Evolutionary conservation across 2,797 vertebrate genomes (phyloP).

Genomic region (Dryobates pubescens): DNA sequence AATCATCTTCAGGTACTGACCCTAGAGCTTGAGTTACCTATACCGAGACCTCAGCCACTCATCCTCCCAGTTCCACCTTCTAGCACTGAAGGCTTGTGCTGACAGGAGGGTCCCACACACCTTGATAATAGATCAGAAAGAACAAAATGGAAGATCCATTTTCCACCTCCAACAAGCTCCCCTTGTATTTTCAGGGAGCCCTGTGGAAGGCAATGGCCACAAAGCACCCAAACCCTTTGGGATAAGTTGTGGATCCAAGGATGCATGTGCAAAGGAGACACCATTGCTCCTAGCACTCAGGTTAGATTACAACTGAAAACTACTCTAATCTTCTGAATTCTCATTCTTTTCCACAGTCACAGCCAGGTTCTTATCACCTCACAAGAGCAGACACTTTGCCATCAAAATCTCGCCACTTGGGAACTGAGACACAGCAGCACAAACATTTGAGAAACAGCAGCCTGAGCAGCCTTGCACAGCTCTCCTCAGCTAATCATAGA

Average conservation of each 20-base stretch:
- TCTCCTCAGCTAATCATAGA: conserved; percentile 16
- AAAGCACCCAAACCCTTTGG: background rate
- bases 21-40: background rate
- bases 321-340: background rate
- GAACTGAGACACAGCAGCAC: conserved; percentile 11
- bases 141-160: background rate
- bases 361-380: background rate
- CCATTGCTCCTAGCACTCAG: background rate
- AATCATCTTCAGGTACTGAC: background rate
- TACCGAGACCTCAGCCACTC: background rate
- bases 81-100: background rate
- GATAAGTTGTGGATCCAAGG: background rate
- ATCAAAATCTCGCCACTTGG: background rate
- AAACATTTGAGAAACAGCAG: background rate
- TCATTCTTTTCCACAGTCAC: background rate
- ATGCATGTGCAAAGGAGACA: accelerated
- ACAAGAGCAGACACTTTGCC: background rate
- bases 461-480: conserved; percentile 8
- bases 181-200: background rate
- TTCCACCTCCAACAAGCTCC: background rate
- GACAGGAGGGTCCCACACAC: background rate
- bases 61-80: background rate
- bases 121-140: background rate
- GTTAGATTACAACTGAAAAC: background rate
- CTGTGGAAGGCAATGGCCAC: background rate